Evolutionary conservation across 2,113 vertebrate genomes (phyloP).

Genomic region (Chroicocephalus ridibundus): DNA sequence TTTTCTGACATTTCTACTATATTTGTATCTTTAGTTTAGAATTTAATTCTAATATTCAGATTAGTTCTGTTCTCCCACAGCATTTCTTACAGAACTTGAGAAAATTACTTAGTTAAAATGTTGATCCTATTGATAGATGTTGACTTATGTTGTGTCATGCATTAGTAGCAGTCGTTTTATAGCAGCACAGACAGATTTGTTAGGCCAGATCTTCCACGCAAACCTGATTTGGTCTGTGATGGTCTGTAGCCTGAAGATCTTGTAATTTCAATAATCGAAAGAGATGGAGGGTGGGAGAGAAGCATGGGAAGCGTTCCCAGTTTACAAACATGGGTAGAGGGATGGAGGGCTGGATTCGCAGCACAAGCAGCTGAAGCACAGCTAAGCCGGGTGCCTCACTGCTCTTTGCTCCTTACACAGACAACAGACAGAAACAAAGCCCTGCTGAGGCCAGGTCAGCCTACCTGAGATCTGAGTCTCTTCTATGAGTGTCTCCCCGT

Average conservation of each 20-base stretch:
- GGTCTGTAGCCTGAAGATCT: not conserved
- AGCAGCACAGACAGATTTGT: not conserved
- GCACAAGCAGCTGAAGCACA: not conserved
- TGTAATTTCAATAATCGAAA: not conserved
- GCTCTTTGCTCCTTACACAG: not conserved
- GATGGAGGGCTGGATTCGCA: not conserved
- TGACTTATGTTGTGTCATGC: not conserved
- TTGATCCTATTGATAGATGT: not conserved
- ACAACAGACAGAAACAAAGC: not conserved
- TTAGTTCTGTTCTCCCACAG: not conserved
- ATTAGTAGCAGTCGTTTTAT: not conserved
- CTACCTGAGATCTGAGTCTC: not conserved
- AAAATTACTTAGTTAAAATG: not conserved
- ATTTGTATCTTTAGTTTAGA: not conserved
- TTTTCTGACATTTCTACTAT: not conserved
- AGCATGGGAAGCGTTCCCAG: not conserved
- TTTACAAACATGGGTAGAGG: not conserved
- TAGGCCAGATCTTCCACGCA: accelerated
- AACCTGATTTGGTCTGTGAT: not conserved
- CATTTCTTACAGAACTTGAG: not conserved
- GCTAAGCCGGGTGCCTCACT: not conserved
- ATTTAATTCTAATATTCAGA: not conserved
- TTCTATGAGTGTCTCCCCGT: accelerated
- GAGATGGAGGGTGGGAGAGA: not conserved
- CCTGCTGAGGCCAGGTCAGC: not conserved